A percentile compares a stretch with the other conserved stretches of the same genome.
These are phyloP conservation scores for Dufourea novaeangliae DNA, from an alignment of 1,140 invertebrate species.

Conservation along the genomic window DNA sequence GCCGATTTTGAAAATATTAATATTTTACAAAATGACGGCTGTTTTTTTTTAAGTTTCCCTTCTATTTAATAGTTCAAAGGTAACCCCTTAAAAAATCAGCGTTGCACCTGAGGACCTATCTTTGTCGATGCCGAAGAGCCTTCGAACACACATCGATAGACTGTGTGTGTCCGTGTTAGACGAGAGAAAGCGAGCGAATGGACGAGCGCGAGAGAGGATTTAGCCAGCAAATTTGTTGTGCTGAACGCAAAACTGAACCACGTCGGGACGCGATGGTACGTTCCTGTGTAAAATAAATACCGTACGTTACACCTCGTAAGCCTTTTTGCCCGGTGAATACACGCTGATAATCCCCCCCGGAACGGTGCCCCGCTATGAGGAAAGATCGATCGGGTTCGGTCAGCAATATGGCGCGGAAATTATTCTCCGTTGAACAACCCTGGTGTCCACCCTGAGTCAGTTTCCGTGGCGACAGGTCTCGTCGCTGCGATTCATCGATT, in stretches of 20 bases:
- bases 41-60: no score
- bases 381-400: conserved; percentile 55
- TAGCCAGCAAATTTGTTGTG: conserved; percentile 65
- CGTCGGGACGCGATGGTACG: conserved; percentile 63
- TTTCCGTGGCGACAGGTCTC: not conserved
- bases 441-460: not conserved
- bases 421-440: not conserved
- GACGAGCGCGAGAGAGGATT: conserved; percentile 58
- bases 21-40: no score
- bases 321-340: conserved; percentile 64
- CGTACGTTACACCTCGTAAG: conserved; percentile 80
- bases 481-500: not conserved
- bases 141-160: no score
- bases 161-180: not conserved
- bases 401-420: conserved; percentile 3
- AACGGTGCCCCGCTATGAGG: conserved; percentile 29
- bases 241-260: conserved; percentile 59
- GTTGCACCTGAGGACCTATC: no score
- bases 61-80: no score
- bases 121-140: no score
- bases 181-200: conserved; percentile 36
- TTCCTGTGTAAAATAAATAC: conserved; percentile 79
- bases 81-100: no score
- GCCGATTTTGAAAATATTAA: no score
- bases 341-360: conserved; percentile 57